Percentiles rank a stretch among this genome's conserved stretches.
These are phyloP conservation scores for Synanthedon andrenaeformis DNA, from an alignment of 2,888 invertebrate genomes.

Conservation along the genomic window DNA sequence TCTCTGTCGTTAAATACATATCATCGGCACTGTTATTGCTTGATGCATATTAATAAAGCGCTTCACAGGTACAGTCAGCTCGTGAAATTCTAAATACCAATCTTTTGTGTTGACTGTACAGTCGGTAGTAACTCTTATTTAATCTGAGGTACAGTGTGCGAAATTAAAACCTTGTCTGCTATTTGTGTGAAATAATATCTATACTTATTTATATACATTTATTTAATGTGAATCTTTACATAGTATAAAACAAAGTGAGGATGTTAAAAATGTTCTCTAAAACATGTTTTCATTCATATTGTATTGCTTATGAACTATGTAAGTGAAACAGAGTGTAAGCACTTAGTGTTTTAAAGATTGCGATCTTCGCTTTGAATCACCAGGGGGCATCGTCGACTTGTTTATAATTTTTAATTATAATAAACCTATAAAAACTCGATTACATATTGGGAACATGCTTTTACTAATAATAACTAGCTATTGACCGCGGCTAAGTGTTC, in stretches of 20 bases:
- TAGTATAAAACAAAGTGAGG: too few relatives aligned
- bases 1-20: neutral
- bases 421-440: neutral
- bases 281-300: neutral
- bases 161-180: too few relatives aligned
- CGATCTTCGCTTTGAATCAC: neutral
- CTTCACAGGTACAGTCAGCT: neutral
- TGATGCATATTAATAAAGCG: slow-evolving; percentile 1
- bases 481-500: too few relatives aligned
- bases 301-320: neutral
- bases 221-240: too few relatives aligned
- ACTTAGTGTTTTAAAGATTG: neutral
- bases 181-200: too few relatives aligned
- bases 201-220: too few relatives aligned
- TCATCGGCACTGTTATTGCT: slow-evolving; percentile 1
- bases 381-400: neutral
- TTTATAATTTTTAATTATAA: neutral
- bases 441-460: neutral
- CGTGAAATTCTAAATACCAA: neutral
- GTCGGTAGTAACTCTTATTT: too few relatives aligned
- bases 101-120: too few relatives aligned
- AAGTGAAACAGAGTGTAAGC: neutral
- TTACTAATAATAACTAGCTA: too few relatives aligned
- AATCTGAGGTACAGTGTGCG: too few relatives aligned
- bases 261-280: too few relatives aligned